Conservation (phyloP, 1,140 invertebrate genomes). For the Drosophila nikananu region DNA sequence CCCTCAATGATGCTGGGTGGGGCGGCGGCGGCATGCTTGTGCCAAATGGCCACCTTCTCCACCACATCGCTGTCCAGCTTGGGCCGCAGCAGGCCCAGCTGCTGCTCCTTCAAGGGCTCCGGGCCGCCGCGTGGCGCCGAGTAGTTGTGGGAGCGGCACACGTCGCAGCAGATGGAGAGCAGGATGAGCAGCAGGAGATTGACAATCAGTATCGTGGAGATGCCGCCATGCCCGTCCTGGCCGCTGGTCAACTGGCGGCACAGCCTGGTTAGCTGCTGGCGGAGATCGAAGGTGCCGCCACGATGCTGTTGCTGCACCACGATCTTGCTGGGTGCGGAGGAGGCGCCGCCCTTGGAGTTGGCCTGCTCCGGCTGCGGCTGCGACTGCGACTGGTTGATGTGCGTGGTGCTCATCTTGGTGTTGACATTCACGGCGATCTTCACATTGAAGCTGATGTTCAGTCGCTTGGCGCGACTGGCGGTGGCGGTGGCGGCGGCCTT, state of each 20-base stretch:
- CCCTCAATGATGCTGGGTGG: conserved; percentile 62
- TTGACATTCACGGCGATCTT: conserved; percentile 78
- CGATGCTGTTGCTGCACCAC: conserved; percentile 21
- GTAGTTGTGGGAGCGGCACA: conserved; percentile 62
- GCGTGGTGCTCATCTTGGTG: conserved; percentile 58
- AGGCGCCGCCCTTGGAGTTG: not conserved
- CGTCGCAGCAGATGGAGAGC: conserved; percentile 70
- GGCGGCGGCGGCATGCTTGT: conserved; percentile 65
- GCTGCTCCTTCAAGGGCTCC: conserved; percentile 19
- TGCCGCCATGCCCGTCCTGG: conserved; percentile 40
- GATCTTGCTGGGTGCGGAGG: not conserved
- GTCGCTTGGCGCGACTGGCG: conserved; percentile 23
- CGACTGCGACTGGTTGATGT: conserved; percentile 45
- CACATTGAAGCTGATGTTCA: conserved; percentile 73
- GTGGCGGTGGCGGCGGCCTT: not conserved
- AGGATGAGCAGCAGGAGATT: conserved; percentile 62
- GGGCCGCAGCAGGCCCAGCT: conserved; percentile 40
- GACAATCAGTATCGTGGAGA: conserved; percentile 56
- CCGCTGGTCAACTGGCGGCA: conserved; percentile 42
- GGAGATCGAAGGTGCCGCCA: conserved; percentile 24
- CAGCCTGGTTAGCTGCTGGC: conserved; percentile 46
- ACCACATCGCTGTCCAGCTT: conserved; percentile 72
- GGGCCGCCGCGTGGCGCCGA: not conserved
- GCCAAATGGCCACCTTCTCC: conserved; percentile 72
- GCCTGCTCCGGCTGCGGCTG: not conserved